These are phyloP conservation scores for Leptinotarsa texana DNA, from an alignment of 1,140 invertebrate genomes.

Conservation along the genomic window DNA sequence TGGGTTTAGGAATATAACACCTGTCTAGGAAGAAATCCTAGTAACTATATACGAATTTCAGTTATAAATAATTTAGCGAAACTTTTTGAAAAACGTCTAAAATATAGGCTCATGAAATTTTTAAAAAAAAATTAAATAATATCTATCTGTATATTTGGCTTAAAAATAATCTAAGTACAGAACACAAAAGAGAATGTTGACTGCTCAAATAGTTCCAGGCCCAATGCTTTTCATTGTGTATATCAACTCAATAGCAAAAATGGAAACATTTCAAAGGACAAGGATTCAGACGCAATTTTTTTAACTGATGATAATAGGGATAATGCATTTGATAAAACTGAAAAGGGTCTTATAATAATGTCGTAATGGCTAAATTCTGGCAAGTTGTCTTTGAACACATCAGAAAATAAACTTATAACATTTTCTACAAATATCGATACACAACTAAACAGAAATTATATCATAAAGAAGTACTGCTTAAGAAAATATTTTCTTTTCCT, in stretches of 20 bases:
- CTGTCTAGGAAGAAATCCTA: neutral
- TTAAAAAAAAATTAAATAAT: neutral
- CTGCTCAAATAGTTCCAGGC: neutral
- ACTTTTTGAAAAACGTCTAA: neutral
- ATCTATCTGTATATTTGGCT: neutral
- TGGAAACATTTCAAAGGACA: neutral
- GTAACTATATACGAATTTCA: neutral
- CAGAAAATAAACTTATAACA: neutral
- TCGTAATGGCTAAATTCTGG: neutral
- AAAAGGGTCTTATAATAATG: neutral
- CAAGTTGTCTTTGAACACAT: neutral
- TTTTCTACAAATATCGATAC: neutral
- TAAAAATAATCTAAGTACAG: neutral
- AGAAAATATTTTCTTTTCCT: too few species aligned
- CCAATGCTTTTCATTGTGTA: neutral
- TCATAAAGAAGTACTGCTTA: neutral
- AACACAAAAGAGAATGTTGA: neutral
- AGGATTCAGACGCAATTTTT: neutral
- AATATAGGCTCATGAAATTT: neutral
- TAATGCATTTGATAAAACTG: neutral
- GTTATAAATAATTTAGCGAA: neutral
- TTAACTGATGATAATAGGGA: neutral
- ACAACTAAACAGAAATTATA: neutral
- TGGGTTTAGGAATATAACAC: neutral
- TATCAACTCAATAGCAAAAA: neutral